Evolutionary conservation across 35 echinoderm and acorn worm genomes (phyloP), one percentile per base, ranked within the genome.

Genomic region (Strongylocentrotus purpuratus): DNA sequence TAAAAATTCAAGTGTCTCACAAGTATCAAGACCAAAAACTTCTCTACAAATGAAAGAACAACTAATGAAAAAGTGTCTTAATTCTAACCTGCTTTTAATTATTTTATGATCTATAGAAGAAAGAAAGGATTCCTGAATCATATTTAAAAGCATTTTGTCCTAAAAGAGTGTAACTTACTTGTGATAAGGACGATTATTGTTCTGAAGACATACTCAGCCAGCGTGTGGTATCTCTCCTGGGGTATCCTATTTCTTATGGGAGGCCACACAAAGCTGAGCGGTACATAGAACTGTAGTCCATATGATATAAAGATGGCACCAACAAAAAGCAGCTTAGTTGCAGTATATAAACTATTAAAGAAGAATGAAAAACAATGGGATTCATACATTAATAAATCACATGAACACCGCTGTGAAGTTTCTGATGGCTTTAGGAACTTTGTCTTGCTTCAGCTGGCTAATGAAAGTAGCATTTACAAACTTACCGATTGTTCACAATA

Each of bases 281-380:
- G 98, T 14, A 99, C 98, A 93, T 99, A 98, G 55, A 99, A 99
- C 94, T 99, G 98, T 20, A 99, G 52, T n/a, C 97, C 98, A 96
- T 99, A 99, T 2, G 97, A 97, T 13, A 99, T 95, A 93, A 97
- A 99, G 45, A 99, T 98, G 45, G 98, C 98, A 35, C 48, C 95
- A 31, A 97, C 95, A 95, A 99, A 97, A 28, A 99, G 48, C 15
- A 99, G 46, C 86, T 96, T 97, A 8, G 97, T 97, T 88, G 52
- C 96, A 9, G 95, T 85, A 33, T 97, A 99, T 25, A 99, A 59
- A 33, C 98, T 99, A 59, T 59, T 7, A 9, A 91, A 33, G 33
- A 31, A 94, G 55, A 88, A 33, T 65, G 88, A 46, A 96, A 89
- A 95, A 31, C 50, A 89, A 48, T 45, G 59, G 28, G 33, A 52